These are phyloP conservation scores for Premnoplex brunnescens DNA, from an alignment of 2,797 vertebrate genomes.

Conservation along the genomic window DNA sequence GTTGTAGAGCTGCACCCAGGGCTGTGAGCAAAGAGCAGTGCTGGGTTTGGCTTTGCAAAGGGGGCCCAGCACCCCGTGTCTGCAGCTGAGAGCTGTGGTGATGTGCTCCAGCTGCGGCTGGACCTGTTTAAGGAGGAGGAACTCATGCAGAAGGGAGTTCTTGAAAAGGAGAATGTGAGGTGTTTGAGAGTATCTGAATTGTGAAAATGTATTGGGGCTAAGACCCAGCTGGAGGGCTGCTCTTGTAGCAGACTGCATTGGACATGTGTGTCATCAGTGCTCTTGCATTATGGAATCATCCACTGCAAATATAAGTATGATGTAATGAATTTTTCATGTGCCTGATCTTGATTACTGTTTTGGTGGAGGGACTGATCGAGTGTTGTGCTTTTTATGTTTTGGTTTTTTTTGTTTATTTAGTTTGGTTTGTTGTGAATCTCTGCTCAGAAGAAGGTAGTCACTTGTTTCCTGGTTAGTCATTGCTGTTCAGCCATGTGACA, in stretches of 20 bases:
- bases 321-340: neutral
- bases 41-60: neutral
- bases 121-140: neutral
- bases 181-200: neutral
- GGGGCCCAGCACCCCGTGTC: neutral
- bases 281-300: neutral
- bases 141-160: neutral
- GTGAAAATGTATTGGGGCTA: neutral
- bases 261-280: neutral
- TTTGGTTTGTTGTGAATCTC: neutral
- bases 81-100: neutral
- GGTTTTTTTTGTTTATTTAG: neutral
- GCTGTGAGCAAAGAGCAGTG: neutral
- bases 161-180: neutral
- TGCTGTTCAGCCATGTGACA: neutral
- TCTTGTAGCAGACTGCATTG: neutral
- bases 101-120: neutral
- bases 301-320: neutral
- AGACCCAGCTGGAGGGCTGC: neutral
- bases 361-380: neutral
- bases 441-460: neutral
- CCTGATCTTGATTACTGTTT: neutral
- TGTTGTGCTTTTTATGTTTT: neutral
- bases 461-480: neutral
- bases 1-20: fast-evolving